Conservation (phyloP, 2,113 vertebrate species). For the Phainopepla nitens region DNA sequence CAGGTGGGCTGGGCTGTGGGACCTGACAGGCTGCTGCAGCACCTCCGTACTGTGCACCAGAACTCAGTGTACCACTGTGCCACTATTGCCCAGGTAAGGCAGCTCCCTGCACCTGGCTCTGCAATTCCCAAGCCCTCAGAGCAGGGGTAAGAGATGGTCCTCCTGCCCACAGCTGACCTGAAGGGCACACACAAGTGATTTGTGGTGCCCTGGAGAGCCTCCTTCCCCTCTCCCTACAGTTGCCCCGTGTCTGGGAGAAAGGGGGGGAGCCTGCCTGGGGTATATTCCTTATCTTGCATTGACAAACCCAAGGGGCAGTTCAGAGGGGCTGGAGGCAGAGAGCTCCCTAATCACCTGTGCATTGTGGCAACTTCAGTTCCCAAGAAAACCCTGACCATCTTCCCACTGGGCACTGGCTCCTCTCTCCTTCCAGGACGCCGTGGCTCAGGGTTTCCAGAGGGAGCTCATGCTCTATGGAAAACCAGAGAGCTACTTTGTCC, state of each 20-base stretch:
- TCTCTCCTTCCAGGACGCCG: slow-evolving; percentile 78
- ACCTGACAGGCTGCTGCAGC: slow-evolving; percentile 78
- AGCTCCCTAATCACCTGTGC: neutral
- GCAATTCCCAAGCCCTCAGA: neutral
- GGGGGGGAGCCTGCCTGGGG: neutral
- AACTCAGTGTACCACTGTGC: slow-evolving; percentile 88
- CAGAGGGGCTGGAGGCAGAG: neutral
- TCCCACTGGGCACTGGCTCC: neutral
- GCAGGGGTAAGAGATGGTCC: neutral
- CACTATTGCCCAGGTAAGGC: slow-evolving; percentile 85
- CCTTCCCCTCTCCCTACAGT: neutral
- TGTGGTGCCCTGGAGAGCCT: neutral
- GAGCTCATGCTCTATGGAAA: slow-evolving; percentile 76
- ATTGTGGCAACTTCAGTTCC: neutral
- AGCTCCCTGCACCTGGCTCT: neutral
- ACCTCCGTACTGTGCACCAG: slow-evolving; percentile 87
- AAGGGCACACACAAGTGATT: neutral
- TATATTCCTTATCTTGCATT: neutral
- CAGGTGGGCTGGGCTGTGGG: slow-evolving; percentile 93
- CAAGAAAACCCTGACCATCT: neutral
- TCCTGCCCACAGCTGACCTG: neutral
- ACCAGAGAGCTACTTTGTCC: slow-evolving; percentile 87
- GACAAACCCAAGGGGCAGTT: neutral
- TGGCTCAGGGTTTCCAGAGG: slow-evolving; percentile 80
- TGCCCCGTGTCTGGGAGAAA: neutral